Evolutionary conservation across 37 sponge, comb jelly and placozoan genomes (phyloP).

Genomic region (Aplysina aerophoba): DNA sequence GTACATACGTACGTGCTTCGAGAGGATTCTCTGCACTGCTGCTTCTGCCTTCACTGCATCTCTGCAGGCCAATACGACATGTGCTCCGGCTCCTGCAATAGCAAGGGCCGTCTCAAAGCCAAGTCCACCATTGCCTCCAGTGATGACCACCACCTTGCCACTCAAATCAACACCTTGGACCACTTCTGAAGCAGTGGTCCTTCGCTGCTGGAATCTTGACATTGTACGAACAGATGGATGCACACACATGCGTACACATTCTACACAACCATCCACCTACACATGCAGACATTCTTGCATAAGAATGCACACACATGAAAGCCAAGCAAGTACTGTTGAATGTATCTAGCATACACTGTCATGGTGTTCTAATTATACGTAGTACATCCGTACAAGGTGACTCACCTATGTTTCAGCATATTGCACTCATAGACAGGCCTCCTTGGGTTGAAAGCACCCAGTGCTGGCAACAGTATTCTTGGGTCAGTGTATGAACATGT

Average conservation of each 20-base stretch:
- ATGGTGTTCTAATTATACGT: no score
- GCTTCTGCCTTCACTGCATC: conserved; percentile 32
- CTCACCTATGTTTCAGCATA: conserved; percentile 16
- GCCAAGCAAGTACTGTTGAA: no score
- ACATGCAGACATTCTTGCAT: no score
- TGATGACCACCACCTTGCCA: conserved; percentile 76
- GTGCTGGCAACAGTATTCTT: neutral
- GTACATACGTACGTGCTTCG: conserved; percentile 48
- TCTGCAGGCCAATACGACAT: conserved; percentile 88
- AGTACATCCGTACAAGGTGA: no score
- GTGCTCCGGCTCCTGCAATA: conserved; percentile 69
- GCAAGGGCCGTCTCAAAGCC: conserved; percentile 80
- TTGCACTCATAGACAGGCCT: neutral
- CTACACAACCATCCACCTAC: no score
- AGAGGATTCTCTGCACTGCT: conserved; percentile 40
- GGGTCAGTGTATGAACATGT: conserved; percentile 33
- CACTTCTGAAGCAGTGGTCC: conserved; percentile 60
- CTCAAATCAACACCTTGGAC: conserved; percentile 54
- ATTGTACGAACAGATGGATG: neutral
- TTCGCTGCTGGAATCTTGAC: conserved; percentile 32
- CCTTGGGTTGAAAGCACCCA: neutral
- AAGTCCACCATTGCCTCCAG: conserved; percentile 88
- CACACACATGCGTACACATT: no score
- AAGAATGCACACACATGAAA: no score
- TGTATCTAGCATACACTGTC: no score